Evolutionary conservation across 2,797 vertebrate genomes (phyloP).

Genomic region (Artibeus jamaicensis): DNA sequence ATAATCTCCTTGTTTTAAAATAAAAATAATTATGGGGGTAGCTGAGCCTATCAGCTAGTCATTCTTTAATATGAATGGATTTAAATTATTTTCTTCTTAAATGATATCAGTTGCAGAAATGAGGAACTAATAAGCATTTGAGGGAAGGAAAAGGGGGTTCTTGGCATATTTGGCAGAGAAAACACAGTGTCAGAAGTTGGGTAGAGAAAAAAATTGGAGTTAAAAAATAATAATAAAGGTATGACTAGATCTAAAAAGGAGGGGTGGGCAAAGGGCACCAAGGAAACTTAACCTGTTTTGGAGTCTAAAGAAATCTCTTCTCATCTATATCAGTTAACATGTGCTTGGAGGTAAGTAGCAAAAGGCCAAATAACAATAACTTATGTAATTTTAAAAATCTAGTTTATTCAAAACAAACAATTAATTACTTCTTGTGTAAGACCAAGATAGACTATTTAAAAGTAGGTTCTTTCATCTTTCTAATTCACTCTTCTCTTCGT

Average conservation of each 20-base stretch:
- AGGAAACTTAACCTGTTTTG: not conserved
- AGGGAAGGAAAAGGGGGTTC: not conserved
- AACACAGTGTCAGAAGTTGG: conserved; percentile 7
- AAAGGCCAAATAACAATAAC: not conserved
- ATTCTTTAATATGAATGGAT: conserved; percentile 75
- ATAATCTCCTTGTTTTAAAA: conserved; percentile 75
- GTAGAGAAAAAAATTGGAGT: not conserved
- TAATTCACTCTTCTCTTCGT: not conserved
- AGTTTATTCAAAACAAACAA: not conserved
- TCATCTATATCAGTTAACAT: not conserved
- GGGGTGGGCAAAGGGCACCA: not conserved
- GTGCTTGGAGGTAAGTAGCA: not conserved
- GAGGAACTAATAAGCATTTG: conserved; percentile 43
- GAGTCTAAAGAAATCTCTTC: not conserved
- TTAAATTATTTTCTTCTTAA: conserved; percentile 71
- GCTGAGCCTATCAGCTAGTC: conserved; percentile 67
- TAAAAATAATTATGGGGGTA: conserved; percentile 75
- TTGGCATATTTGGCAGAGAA: conserved; percentile 21
- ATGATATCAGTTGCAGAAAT: conserved; percentile 62
- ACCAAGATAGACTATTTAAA: not conserved
- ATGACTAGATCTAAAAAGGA: not conserved
- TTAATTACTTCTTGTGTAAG: not conserved
- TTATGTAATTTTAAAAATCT: not conserved
- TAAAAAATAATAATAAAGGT: not conserved
- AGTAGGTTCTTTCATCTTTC: not conserved